Percentiles rank a stretch among this genome's conserved stretches.
These are phyloP conservation scores for Agrochola litura DNA, from an alignment of 2,888 invertebrate genomes.

Conservation along the genomic window DNA sequence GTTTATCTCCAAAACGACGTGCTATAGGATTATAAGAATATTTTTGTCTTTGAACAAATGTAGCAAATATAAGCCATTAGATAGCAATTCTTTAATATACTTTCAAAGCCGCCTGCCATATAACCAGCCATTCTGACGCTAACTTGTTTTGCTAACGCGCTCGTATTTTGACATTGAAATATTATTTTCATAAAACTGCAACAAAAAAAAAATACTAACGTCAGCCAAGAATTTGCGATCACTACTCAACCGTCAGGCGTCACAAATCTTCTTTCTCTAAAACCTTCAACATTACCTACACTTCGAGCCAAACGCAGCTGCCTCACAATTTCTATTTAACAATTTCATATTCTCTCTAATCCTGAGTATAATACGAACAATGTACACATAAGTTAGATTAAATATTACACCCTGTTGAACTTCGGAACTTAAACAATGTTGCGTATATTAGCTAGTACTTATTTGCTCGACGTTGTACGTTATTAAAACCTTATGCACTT, in stretches of 20 bases:
- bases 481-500: conserved; percentile 62
- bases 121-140: too few relatives aligned
- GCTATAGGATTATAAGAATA: background rate
- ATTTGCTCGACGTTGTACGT: conserved; percentile 45
- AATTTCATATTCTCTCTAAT: conserved; percentile 43
- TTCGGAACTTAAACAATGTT: conserved; percentile 57
- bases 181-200: background rate
- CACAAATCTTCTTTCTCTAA: background rate
- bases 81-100: too few relatives aligned
- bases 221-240: background rate
- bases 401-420: conserved; percentile 58
- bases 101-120: too few relatives aligned
- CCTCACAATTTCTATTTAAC: conserved; percentile 23
- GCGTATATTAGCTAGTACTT: conserved; percentile 56
- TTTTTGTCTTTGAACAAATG: too few relatives aligned
- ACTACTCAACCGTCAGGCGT: background rate
- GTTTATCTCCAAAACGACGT: background rate
- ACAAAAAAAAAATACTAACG: background rate
- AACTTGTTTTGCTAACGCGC: background rate
- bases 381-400: conserved; percentile 49
- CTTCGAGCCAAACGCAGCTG: conserved; percentile 8
- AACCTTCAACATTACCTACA: background rate
- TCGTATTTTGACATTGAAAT: background rate
- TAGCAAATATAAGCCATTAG: too few relatives aligned
- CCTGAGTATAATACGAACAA: conserved; percentile 31